A percentile compares a stretch with the other conserved stretches of the same genome.
Conservation (phyloP, 2,113 vertebrate genomes). For the Blennius ocellaris region DNA sequence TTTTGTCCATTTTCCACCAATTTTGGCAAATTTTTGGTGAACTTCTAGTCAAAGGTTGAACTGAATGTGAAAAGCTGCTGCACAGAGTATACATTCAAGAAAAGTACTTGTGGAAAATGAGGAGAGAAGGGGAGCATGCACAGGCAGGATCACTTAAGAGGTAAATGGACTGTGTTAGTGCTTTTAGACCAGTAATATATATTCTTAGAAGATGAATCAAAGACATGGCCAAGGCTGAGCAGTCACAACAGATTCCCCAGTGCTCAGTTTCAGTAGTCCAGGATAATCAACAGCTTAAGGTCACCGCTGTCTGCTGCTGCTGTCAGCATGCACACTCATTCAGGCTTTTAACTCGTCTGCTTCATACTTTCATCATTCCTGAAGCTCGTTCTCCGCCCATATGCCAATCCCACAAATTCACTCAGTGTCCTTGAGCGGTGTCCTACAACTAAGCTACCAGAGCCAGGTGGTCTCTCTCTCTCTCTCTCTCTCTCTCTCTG, state of each 20-base stretch:
- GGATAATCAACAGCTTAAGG: conserved; percentile 49
- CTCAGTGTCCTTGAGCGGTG: conserved; percentile 47
- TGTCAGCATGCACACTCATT: conserved; percentile 4
- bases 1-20: not conserved
- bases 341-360: not conserved
- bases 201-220: conserved; percentile 21
- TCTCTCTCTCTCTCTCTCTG: conserved; percentile 23
- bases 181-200: conserved; percentile 9
- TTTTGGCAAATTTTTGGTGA: not conserved
- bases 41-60: not conserved
- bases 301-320: conserved; percentile 43
- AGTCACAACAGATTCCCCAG: conserved; percentile 45
- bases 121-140: not conserved
- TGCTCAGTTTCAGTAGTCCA: conserved; percentile 28
- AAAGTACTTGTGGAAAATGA: conserved; percentile 9
- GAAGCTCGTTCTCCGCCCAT: conserved; percentile 13
- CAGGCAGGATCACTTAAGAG: conserved; percentile 5
- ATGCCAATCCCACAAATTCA: not conserved
- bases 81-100: not conserved
- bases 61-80: conserved; percentile 6
- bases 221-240: conserved; percentile 11
- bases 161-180: conserved; percentile 30
- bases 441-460: conserved; percentile 1
- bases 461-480: conserved; percentile 37
- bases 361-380: conserved; percentile 7